Evolutionary conservation across 2,888 invertebrate genomes (phyloP), one percentile per base, ranked within the genome.

Genomic region (Petrophora chlorosata): DNA sequence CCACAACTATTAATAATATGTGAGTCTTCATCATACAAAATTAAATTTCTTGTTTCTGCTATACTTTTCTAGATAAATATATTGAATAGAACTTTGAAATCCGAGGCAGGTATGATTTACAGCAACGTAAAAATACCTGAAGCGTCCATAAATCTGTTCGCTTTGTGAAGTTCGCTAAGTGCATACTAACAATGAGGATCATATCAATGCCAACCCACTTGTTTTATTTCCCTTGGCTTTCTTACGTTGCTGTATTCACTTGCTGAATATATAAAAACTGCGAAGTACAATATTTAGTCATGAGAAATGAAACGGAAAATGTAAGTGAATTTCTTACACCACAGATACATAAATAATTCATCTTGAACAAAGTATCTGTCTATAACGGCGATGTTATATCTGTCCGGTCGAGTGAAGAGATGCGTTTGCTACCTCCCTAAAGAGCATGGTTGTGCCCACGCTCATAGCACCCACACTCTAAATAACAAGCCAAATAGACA

Each of bases 391-490:
- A 23, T 30, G 40, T 32, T 48, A 39, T 44, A 45, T 42, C 32
- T 33, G 22, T 26, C n/a, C n/a, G 16, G 55, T 58, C 46, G 58
- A 56, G 62, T 61, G 59, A 63, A 66, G 60, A 65, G 60, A 63
- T 66, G 67, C 73, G 64, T 73, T 70, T 62, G 68, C 72, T 73
- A 65, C 73, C 71, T 67, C 65, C 69, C 69, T 73, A 77, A 78
- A 77, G 76, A 80, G 76, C 70, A 63, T 67, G 70, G 69, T 63
- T 67, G 65, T 68, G 73, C 77, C 80, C 81, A 81, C 79, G 80
- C 80, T 70, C 79, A 77, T 85, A 66, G 83, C 86, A 86, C 86
- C 81, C 83, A 85, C 87, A 82, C 88, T 79, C 89, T 90, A 90
- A 89, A 81, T 76, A 85, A 84, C 79, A 85, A 86, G 75, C 72